phyloP scores from a whole-genome alignment of 2,113 vertebrate genomes.

The Dicentrarchus labrax region DNA sequence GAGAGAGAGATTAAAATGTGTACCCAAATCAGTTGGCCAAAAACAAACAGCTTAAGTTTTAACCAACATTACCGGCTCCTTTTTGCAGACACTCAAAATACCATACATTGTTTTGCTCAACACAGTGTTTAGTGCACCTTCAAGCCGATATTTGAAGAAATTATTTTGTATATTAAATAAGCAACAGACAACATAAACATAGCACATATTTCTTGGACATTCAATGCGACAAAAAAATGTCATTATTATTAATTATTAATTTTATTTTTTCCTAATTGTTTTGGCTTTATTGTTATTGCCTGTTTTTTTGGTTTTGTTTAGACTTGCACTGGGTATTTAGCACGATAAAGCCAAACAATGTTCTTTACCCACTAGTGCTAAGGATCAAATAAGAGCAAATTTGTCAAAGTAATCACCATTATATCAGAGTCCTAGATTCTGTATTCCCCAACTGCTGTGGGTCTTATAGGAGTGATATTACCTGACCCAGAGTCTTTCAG shows the following conservation, averaged over 20 bases:
- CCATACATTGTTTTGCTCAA: slow-evolving; percentile 14
- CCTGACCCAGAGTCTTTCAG: slow-evolving; percentile 55
- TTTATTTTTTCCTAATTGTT: too few species aligned
- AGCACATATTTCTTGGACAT: not conserved
- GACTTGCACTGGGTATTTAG: not conserved
- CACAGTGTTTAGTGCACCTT: not conserved
- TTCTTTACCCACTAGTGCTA: not conserved
- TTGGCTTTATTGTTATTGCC: not conserved
- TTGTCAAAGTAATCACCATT: not conserved
- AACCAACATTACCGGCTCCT: slow-evolving; percentile 16
- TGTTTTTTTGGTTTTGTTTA: not conserved
- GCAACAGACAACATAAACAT: not conserved
- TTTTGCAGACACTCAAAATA: slow-evolving; percentile 14
- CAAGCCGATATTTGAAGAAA: not conserved
- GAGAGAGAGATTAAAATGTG: slow-evolving; percentile 41
- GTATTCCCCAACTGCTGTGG: not conserved
- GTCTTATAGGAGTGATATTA: slow-evolving; percentile 21
- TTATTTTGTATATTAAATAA: not conserved
- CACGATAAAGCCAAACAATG: not conserved
- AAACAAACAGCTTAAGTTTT: slow-evolving; percentile 27
- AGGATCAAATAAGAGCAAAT: not conserved
- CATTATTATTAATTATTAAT: too few species aligned
- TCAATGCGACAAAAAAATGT: not conserved
- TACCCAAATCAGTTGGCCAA: slow-evolving; percentile 39
- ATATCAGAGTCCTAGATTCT: not conserved